These are phyloP conservation scores for Alexandromys fortis DNA, from an alignment of 2,113 vertebrate genomes.

Conservation along the genomic window DNA sequence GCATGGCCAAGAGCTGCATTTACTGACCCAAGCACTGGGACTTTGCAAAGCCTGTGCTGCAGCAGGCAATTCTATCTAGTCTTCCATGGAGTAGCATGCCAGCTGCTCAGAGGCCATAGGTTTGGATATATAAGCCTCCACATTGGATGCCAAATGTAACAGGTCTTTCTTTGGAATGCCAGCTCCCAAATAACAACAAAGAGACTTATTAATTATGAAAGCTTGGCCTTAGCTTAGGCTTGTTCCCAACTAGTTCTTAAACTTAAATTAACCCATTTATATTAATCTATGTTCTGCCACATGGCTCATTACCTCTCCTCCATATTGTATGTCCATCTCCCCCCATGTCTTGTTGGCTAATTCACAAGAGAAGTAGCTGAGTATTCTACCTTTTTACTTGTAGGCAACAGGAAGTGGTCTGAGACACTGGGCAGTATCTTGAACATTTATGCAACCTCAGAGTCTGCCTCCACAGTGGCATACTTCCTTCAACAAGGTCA, in stretches of 20 bases:
- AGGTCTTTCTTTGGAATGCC: neutral
- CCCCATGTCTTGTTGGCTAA: neutral
- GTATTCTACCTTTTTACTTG: neutral
- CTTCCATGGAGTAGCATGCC: neutral
- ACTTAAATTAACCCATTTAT: neutral
- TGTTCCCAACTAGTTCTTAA: neutral
- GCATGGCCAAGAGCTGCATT: neutral
- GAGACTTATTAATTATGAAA: neutral
- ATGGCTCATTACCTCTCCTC: neutral
- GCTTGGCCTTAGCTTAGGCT: neutral
- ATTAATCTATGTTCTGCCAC: neutral
- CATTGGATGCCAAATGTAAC: neutral
- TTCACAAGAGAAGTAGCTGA: neutral
- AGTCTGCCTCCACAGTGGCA: neutral
- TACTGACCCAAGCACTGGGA: neutral
- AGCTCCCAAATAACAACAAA: neutral
- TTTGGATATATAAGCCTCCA: neutral
- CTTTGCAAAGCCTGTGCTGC: neutral
- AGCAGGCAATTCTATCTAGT: neutral
- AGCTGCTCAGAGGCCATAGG: neutral
- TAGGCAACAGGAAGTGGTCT: neutral
- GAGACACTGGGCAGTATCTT: neutral
- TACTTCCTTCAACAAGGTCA: neutral
- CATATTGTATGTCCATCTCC: neutral
- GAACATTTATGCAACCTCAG: neutral